These are phyloP conservation scores for Coleophora deauratella DNA, from an alignment of 2,888 invertebrate species.

Conservation along the genomic window DNA sequence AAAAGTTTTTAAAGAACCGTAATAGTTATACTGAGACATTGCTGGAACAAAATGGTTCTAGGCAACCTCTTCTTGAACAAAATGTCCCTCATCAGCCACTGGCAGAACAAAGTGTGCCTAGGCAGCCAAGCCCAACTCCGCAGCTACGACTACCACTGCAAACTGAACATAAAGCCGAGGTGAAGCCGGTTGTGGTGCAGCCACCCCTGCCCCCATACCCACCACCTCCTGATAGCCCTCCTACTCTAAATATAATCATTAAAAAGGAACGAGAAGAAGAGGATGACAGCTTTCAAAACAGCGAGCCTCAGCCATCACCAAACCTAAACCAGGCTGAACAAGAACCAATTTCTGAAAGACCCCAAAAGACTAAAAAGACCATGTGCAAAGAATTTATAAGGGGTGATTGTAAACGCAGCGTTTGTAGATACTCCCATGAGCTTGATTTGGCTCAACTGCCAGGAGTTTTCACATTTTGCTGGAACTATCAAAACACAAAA, in stretches of 20 bases:
- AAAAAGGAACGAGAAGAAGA: conserved; percentile 33
- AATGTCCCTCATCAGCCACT: not conserved
- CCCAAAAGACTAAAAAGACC: conserved; percentile 6
- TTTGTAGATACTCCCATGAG: conserved; percentile 42
- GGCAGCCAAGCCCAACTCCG: not conserved
- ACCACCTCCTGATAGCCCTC: conserved; percentile 32
- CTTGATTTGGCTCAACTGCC: conserved; percentile 36
- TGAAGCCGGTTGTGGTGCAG: conserved; percentile 17
- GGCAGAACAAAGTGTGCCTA: no score
- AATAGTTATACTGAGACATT: conserved; percentile 1
- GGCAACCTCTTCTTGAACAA: no score
- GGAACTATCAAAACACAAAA: conserved; percentile 41
- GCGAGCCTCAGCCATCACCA: not conserved
- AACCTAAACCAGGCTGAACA: not conserved
- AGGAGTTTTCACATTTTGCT: conserved; percentile 47
- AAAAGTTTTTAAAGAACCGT: conserved; percentile 35
- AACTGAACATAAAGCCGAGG: not conserved
- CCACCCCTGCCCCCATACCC: conserved; percentile 38
- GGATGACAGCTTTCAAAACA: not conserved
- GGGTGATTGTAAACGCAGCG: conserved; percentile 35
- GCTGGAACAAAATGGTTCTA: not conserved
- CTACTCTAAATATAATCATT: conserved; percentile 15
- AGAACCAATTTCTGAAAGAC: not conserved
- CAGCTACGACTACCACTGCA: not conserved
- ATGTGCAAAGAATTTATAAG: conserved; percentile 50